Base-by-base conservation (phyloP, 2,113 vertebrate genomes). In the Trinectes maculatus region DNA sequence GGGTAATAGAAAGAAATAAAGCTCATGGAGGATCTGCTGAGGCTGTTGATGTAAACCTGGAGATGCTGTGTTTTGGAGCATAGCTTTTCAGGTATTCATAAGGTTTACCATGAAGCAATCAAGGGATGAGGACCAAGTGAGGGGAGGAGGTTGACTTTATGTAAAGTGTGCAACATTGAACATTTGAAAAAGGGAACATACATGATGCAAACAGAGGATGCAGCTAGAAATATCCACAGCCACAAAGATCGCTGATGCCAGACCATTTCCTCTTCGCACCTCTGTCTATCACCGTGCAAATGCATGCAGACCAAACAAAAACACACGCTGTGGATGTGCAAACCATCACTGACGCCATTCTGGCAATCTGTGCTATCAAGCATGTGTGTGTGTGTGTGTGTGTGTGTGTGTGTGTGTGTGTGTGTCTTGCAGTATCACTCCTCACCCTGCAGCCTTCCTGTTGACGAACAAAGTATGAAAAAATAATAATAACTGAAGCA, bases 351-450 rank as follows among this genome's bases (percentile, higher is more conserved):
- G 21, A 24, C 6, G 10, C 18, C 24, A 43, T 59, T 7, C 22
- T 33, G 53, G 19, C 37, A 16, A 39, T 6, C 5, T 48, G 26
- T 54, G 46, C 42, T 31, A 28, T 61, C 5, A 58, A 33, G 24
- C 31, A 9, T 37, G 6, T 40, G 25, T 19, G 22, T 28, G 49
- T 40, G 8, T 22, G 22, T 24, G 18, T 34, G 34, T 39, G 46
- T 42, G 33, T 19, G 25, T 37, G 25, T 63, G 29, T 71, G 57
- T 55, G 53, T 74, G 73, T 37, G 54, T 60, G 40, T 4, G 1
- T 26, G 22, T 48, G n/a, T 70, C n/a, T 69, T 65, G 60, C 52
- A 71, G 85, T 79, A 80, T 79, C 80, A 62, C 66, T 66, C 37
- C n/a, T 58, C 54, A 63, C 63, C 60, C 46, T 31, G 60, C 19